Evolutionary conservation across 2,113 vertebrate genomes (phyloP), one percentile per base, ranked within the genome.

Genomic region (Proterorhinus semilunaris): DNA sequence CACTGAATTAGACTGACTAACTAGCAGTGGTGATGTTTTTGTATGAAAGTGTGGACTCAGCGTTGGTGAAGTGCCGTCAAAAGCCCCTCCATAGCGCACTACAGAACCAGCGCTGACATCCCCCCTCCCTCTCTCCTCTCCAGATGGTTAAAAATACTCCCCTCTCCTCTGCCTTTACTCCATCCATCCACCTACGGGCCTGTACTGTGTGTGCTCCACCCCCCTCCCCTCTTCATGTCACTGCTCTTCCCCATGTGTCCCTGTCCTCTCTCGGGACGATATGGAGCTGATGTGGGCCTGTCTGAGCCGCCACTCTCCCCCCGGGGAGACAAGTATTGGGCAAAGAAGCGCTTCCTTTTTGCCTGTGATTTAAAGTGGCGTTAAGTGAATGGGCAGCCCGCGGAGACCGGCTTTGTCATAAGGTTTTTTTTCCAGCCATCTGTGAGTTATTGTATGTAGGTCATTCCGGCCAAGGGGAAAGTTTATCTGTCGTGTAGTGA

Each of bases 401-500:
- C 64, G 72, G 80, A 59, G 50, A 9, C 44, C 44, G 63, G 62
- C 75, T 80, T 84, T 86, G 69, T 88, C 42, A 53, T 62, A 10
- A 51, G 59, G 54, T 8, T 78, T 51, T 72, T 50, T 11, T 57
- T 9, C 65, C 70, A 64, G n/a, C 53, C 10, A 54, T 79, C 64
- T 74, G 77, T 85, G 80, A 84, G 79, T 78, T 69, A 75, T 79
- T 78, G 69, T 57, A 85, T 80, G 69, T 73, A 63, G 74, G 81
- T 80, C 76, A 10, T 15, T 27, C 52, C 0, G 27, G 54, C 21
- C 54, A 57, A 57, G 10, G 65, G 46, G 59, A 8, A 17, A 53
- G 27, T 36, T 36, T 36, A 3, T 36, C 27, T 36, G 27, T 36
- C 27, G 27, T 36, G 27, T 36, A 36, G 27, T 36, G 27, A 36